Evolutionary conservation across 2,888 invertebrate species (phyloP).

Genomic region (Lordiphosa andalusiaca): DNA sequence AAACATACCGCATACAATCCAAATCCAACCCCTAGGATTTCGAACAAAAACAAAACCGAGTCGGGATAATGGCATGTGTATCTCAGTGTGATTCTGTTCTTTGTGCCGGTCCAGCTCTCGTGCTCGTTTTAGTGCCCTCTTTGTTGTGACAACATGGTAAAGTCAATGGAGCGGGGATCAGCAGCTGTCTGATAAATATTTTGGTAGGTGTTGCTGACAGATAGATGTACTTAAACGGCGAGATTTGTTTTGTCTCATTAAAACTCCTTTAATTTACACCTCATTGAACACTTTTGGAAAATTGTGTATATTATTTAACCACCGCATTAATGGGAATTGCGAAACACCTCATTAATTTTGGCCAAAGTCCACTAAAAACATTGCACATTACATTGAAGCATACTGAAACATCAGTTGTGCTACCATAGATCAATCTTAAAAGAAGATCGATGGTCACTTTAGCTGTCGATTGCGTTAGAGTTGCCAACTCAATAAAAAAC

Average conservation of each 20-base stretch:
- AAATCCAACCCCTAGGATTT: conserved; percentile 37
- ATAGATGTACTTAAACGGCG: neutral
- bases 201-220: conserved; percentile 41
- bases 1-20: conserved; percentile 55
- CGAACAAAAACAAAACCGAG: conserved; percentile 14
- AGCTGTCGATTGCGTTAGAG: no score
- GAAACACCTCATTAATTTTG: conserved; percentile 17
- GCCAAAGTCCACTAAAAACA: no score
- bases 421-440: no score
- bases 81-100: conserved; percentile 8
- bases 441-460: no score
- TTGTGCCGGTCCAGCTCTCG: conserved; percentile 19
- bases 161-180: conserved; percentile 56
- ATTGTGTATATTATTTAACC: conserved; percentile 40
- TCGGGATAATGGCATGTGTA: conserved; percentile 50
- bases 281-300: conserved; percentile 46
- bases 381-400: no score
- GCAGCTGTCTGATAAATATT: conserved; percentile 48
- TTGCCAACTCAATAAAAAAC: no score
- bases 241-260: conserved; percentile 3
- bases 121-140: conserved; percentile 49
- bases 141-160: conserved; percentile 64
- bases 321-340: conserved; percentile 26
- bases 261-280: conserved; percentile 39
- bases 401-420: no score